phyloP scores from a whole-genome alignment of 2,888 invertebrate genomes.

The Dasysyrphus tricinctus region DNA sequence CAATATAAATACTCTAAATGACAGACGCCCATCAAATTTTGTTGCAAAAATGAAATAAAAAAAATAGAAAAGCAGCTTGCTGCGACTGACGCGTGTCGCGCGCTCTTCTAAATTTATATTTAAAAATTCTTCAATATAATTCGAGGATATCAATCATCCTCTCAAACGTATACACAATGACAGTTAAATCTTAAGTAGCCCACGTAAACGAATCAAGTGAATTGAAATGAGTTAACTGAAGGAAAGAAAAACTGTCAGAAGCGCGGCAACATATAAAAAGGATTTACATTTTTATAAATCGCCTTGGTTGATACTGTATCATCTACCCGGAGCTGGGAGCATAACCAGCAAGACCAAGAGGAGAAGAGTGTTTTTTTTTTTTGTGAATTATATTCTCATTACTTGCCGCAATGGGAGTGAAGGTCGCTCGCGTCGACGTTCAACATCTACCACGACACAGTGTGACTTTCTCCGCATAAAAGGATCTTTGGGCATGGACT shows the following conservation, averaged over 20 bases:
- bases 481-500: slow-evolving; percentile 26
- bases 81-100: neutral
- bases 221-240: slow-evolving; percentile 47
- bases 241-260: slow-evolving; percentile 52
- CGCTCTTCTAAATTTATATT: slow-evolving; percentile 19
- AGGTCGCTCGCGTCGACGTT: slow-evolving; percentile 53
- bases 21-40: slow-evolving; percentile 26
- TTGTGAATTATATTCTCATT: slow-evolving; percentile 72
- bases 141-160: slow-evolving; percentile 68
- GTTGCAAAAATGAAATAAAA: neutral
- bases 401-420: slow-evolving; percentile 67
- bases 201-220: slow-evolving; percentile 69
- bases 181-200: slow-evolving; percentile 58
- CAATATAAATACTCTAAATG: slow-evolving; percentile 35
- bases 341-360: neutral
- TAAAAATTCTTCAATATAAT: slow-evolving; percentile 43
- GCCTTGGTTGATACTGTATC: slow-evolving; percentile 30
- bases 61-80: neutral
- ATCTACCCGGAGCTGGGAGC: neutral
- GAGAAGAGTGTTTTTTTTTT: slow-evolving; percentile 31
- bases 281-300: slow-evolving; percentile 74
- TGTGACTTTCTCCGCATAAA: slow-evolving; percentile 41
- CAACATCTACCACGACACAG: neutral
- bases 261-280: slow-evolving; percentile 60
- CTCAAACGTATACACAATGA: slow-evolving; percentile 18